A percentile compares a stretch with the other conserved stretches of the same genome.
phyloP scores from a whole-genome alignment of 2,888 invertebrate species.

The Stomorhina lunata region DNA sequence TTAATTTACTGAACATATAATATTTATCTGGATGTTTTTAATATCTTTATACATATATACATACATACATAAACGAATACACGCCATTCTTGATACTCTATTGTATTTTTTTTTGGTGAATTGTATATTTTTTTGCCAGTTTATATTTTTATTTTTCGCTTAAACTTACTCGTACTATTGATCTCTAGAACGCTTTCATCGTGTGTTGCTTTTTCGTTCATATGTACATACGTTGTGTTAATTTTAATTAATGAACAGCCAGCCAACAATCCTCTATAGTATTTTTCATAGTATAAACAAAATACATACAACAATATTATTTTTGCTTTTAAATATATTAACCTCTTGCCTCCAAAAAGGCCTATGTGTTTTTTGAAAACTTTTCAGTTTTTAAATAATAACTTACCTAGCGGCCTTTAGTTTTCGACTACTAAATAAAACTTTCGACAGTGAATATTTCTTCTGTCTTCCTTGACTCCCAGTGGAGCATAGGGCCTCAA shows the following conservation, averaged over 20 bases:
- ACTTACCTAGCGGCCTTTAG: too few relatives aligned
- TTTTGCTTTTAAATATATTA: too few relatives aligned
- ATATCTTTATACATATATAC: neutral
- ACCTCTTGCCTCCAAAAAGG: too few relatives aligned
- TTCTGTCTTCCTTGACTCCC: too few relatives aligned
- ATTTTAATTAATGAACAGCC: conserved; percentile 63
- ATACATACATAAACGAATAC: too few relatives aligned
- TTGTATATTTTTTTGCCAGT: neutral
- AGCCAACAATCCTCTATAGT: conserved; percentile 19
- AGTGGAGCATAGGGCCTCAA: too few relatives aligned
- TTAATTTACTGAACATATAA: too few relatives aligned
- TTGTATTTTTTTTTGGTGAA: neutral
- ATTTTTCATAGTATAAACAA: conserved; percentile 28
- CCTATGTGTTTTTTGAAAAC: too few relatives aligned
- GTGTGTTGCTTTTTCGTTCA: conserved; percentile 22
- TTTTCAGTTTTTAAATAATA: too few relatives aligned
- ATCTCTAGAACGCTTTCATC: conserved; percentile 58
- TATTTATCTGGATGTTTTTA: neutral
- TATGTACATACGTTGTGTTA: conserved; percentile 51
- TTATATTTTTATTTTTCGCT: conserved; percentile 10
- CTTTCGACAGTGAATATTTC: too few relatives aligned
- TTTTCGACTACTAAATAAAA: too few relatives aligned
- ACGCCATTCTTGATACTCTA: neutral
- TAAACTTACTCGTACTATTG: conserved; percentile 49
- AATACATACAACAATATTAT: neutral